Evolutionary conservation across 1,140 invertebrate species (phyloP).

Genomic region (Reticulitermes speratus): DNA sequence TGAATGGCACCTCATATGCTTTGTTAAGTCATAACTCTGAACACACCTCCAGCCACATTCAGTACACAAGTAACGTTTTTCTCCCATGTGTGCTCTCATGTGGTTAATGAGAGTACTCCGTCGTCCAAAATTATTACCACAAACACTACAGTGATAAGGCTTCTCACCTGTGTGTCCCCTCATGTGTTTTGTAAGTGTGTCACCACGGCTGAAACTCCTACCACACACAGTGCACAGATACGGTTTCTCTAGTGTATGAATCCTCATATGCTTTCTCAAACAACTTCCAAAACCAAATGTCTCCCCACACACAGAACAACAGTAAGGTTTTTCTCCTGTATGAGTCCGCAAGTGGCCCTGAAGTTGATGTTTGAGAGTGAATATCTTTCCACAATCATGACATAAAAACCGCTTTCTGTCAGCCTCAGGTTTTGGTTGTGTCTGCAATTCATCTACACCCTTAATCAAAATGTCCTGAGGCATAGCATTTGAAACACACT

Average conservation of each 20-base stretch:
- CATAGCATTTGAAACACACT: not conserved
- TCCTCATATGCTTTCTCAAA: slow-evolving; percentile 54
- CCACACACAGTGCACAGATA: slow-evolving; percentile 34
- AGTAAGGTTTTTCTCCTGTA: slow-evolving; percentile 28
- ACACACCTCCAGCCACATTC: slow-evolving; percentile 16
- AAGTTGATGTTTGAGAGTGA: slow-evolving; percentile 38
- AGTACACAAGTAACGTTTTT: slow-evolving; percentile 51
- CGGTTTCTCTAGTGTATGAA: slow-evolving; percentile 51
- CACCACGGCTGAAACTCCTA: slow-evolving; percentile 38
- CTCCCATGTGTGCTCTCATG: slow-evolving; percentile 52
- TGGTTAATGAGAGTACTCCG: slow-evolving; percentile 18
- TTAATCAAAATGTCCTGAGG: not conserved
- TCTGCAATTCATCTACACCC: not conserved
- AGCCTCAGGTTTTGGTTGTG: slow-evolving; percentile 56
- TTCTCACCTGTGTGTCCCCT: slow-evolving; percentile 64
- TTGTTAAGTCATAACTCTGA: slow-evolving; percentile 65
- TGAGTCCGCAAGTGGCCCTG: slow-evolving; percentile 6
- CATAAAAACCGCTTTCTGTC: slow-evolving; percentile 67
- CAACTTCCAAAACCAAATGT: slow-evolving; percentile 27
- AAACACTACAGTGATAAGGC: slow-evolving; percentile 73
- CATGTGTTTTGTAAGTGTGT: slow-evolving; percentile 50
- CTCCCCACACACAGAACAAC: slow-evolving; percentile 44
- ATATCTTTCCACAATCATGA: slow-evolving; percentile 57
- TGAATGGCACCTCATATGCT: slow-evolving; percentile 70
- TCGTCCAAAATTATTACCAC: slow-evolving; percentile 62